Conservation (phyloP, 2,797 vertebrate species). For the Sebastes goodei region DNA sequence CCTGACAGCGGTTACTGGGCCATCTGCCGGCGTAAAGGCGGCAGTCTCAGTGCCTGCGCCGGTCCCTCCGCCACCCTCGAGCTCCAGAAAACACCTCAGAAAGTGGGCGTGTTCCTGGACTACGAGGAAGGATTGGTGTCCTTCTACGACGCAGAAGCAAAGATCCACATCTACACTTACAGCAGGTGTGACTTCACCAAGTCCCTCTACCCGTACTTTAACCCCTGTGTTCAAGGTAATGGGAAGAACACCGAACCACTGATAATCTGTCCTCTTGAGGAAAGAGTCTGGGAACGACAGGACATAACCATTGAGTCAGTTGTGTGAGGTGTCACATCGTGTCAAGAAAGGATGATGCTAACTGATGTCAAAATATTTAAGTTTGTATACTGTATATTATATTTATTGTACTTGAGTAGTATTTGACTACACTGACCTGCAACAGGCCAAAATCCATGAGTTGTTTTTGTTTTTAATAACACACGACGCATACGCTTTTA, state of each 20-base stretch:
- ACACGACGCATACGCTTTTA: too few species aligned
- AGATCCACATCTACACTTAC: constrained; percentile 73
- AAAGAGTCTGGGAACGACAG: neutral
- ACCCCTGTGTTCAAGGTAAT: constrained; percentile 69
- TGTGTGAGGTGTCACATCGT: neutral
- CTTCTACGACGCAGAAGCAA: constrained; percentile 68
- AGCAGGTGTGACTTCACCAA: constrained; percentile 59
- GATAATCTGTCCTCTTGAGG: constrained; percentile 7
- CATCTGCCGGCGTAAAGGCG: constrained; percentile 62
- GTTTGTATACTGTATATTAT: neutral
- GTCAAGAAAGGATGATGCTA: neutral
- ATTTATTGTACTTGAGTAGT: neutral
- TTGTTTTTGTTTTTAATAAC: neutral
- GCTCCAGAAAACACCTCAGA: constrained; percentile 51
- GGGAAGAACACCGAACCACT: constrained; percentile 65
- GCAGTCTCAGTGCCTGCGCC: constrained; percentile 64
- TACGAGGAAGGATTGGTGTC: constrained; percentile 68
- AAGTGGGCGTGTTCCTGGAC: constrained; percentile 74
- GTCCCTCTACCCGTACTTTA: constrained; percentile 72
- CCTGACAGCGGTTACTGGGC: constrained; percentile 77
- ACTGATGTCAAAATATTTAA: neutral
- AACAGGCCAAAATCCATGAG: neutral
- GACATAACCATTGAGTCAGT: neutral
- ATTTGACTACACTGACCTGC: neutral
- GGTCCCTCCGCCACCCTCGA: constrained; percentile 45